phyloP scores from a whole-genome alignment of 2,113 vertebrate genomes.

The Coptodon bakossiorum region DNA sequence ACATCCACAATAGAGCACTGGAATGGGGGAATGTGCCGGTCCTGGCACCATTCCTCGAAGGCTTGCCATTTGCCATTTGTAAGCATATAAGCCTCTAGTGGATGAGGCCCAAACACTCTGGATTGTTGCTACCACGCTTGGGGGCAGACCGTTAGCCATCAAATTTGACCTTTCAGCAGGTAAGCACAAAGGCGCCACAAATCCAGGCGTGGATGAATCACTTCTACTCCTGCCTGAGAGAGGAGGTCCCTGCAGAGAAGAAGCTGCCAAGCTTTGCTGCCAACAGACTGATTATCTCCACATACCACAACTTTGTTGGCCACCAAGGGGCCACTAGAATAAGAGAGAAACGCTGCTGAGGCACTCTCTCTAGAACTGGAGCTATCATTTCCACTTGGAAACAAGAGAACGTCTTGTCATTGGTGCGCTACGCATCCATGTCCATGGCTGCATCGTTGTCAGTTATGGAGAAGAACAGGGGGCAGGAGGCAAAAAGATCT shows the following conservation, averaged over 20 bases:
- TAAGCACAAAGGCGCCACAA: neutral
- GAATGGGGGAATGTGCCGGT: neutral
- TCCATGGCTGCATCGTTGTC: neutral
- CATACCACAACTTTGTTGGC: neutral
- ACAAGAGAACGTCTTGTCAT: neutral
- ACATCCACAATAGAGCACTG: neutral
- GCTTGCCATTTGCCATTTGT: neutral
- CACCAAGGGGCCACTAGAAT: neutral
- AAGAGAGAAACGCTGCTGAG: neutral
- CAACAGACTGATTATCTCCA: neutral
- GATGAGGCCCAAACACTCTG: neutral
- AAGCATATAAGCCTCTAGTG: neutral
- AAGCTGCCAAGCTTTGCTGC: neutral
- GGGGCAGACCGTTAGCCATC: neutral
- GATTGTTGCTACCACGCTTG: neutral
- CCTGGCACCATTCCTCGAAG: neutral
- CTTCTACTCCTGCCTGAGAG: neutral
- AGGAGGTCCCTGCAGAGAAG: neutral
- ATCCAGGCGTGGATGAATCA: neutral
- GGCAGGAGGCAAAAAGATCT: neutral
- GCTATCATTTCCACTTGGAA: neutral
- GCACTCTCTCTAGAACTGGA: neutral
- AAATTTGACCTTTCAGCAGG: neutral
- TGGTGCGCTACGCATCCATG: neutral
- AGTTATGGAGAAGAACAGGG: neutral